Evolutionary conservation across 2,888 invertebrate species (phyloP), one percentile per base, ranked within the genome.

Genomic region (Eubasilissa splendida): DNA sequence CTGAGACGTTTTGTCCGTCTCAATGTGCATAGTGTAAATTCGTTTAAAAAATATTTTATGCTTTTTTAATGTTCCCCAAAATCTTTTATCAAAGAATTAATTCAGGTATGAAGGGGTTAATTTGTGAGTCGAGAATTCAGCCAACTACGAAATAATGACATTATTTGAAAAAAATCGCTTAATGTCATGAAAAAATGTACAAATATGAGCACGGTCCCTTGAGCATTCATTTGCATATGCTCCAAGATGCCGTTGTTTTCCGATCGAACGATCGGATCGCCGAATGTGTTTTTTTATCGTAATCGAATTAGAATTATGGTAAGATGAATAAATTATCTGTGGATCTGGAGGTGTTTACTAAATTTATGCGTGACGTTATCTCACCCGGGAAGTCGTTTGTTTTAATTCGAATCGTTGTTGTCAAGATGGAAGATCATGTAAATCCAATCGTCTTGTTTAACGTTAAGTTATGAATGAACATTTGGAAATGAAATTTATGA

Each of bases 301-400:
- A 77, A 77, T 77, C 76, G 76, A 77, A 77, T 77, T 77, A 77
- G 76, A 65, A 65, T 42, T 54, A 53, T 77, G 56, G 65, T 66
- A 54, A 68, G 33, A 66, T 66, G 76, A 77, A 77, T 77, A 77
- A 77, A 77, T 77, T 77, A 77, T 66, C 66, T 14, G 5, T 12
- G 11, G 70, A 54, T 56, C 31, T 66, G 53, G 53, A 66, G 66
- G 76, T 65, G 65, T 65, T 66, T 56, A 33, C 50, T 22, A 33
- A 66, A 77, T 77, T 77, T 77, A 77, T 77, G 66, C 56, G 53
- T 31, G 76, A 66, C 76, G 66, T 77, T 77, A 77, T 77, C 66
- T 54, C 66, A 7, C 42, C 65, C 42, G 66, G 76, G 76, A 77
- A 77, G 76, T 77, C 76, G 66, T 77, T 77, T 77, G 58, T 77